Conservation (phyloP, 2,113 vertebrate species). For the Barnardius zonarius region DNA sequence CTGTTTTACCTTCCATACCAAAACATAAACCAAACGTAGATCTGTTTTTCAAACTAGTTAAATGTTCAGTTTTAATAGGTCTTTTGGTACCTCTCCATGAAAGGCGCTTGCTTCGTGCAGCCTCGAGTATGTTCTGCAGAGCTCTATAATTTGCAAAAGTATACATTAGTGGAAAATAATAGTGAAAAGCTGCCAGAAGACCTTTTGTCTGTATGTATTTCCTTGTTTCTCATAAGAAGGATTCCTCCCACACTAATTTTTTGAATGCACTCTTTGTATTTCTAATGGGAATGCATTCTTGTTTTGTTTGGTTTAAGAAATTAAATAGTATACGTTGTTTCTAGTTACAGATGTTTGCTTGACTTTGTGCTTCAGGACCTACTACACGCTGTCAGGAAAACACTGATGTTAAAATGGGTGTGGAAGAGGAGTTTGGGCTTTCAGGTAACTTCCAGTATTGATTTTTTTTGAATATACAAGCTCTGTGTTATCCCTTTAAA, state of each 20-base stretch:
- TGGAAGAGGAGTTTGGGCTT: background rate
- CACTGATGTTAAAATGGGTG: background rate
- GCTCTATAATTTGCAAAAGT: background rate
- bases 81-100: background rate
- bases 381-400: background rate
- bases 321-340: background rate
- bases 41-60: slow-evolving; percentile 1
- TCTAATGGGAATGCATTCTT: background rate
- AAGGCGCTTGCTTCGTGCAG: background rate
- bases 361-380: background rate
- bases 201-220: background rate
- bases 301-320: background rate
- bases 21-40: slow-evolving; percentile 9
- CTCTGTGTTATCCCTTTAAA: background rate
- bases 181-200: background rate
- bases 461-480: background rate
- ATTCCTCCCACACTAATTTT: background rate
- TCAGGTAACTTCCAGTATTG: background rate
- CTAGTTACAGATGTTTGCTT: background rate
- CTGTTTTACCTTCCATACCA: background rate
- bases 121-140: background rate
- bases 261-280: background rate
- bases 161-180: slow-evolving; percentile 10
- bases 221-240: background rate
- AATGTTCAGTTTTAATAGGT: background rate